A percentile compares a stretch with the other conserved stretches of the same genome.
Evolutionary conservation across 30 jellyfish, hydroid and myxozoan genomes (phyloP).

Genomic region (Chironex yamaguchii): DNA sequence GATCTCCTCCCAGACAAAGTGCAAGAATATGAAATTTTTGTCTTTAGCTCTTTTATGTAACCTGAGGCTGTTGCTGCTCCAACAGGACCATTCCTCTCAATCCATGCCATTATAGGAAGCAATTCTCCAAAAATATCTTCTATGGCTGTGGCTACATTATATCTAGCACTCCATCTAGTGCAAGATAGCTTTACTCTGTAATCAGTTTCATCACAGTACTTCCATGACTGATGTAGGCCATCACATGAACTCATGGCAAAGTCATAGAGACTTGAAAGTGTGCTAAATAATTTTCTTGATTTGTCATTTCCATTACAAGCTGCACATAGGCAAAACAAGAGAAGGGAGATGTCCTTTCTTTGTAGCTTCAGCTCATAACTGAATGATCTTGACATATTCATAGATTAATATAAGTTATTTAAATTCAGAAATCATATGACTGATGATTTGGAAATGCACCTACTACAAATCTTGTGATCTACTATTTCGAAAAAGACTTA

Average conservation of each 20-base stretch:
- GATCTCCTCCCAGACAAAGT: constrained; percentile 10
- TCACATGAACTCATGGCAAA: background rate
- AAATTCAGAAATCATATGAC: no score
- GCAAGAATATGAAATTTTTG: constrained; percentile 9
- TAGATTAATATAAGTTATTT: no score
- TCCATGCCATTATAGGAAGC: constrained; percentile 24
- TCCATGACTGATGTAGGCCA: background rate
- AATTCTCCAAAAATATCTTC: constrained; percentile 9
- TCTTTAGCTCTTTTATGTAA: background rate
- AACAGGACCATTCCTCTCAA: no score
- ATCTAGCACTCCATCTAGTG: constrained; percentile 6
- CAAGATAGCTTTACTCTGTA: background rate
- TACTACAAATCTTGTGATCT: no score
- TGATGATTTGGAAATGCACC: no score
- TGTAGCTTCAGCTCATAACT: no score
- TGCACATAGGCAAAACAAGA: background rate
- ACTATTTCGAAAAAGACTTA: no score
- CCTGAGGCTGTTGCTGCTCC: no score
- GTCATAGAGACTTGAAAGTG: background rate
- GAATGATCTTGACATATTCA: no score
- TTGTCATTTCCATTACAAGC: background rate
- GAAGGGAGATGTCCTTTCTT: background rate
- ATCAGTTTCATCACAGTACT: background rate
- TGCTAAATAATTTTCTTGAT: background rate
- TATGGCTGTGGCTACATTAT: background rate